Evolutionary conservation across 1,140 invertebrate species (phyloP), one percentile per base, ranked within the genome.

Genomic region (Euwallacea fornicatus): DNA sequence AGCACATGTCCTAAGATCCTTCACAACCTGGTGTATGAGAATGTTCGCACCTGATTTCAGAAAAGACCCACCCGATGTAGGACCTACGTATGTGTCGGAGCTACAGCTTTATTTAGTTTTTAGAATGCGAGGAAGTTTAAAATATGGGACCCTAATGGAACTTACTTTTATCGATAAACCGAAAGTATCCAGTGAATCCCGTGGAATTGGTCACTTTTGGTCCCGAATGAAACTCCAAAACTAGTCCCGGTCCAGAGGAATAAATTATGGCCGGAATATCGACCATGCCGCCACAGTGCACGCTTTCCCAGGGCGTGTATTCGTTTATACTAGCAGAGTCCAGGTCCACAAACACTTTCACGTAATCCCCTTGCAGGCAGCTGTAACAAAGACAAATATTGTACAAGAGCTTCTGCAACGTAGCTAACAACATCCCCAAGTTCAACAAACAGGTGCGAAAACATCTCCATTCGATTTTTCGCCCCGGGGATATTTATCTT

Each of bases 101-200:
- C 4, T 33, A 33, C 21, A 33, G 21, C 4, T 33, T 33, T 33
- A 33, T 2, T 33, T 33, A 1, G 4, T 33, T 33, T 33, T 33
- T 33, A 33, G 4, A 33, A 33, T 4, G 4, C 21, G 21, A 33
- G 21, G 21, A 2, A 33, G 21, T 33, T 33, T 33, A 33, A 33
- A 33, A 33, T 33, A 33, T 4, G 21, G 21, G 21, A 33, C 1
- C 21, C 21, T 33, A 33, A 33, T 33, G 59, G 13, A 58, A 74
- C 91, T 92, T 82, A 93, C 92, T 85, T 87, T 87, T 90, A 81
- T 93, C 89, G 80, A 93, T 88, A 83, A 94, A 95, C 72, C 86
- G 87, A 83, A 92, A 95, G 53, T 87, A 89, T 46, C 93, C 93
- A 10, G 88, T 84, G 79, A 94, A 95, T 54, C 93, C 92, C 0